Evolutionary conservation across 2,797 vertebrate species (phyloP).

Genomic region (Pseudochirops cupreus): DNA sequence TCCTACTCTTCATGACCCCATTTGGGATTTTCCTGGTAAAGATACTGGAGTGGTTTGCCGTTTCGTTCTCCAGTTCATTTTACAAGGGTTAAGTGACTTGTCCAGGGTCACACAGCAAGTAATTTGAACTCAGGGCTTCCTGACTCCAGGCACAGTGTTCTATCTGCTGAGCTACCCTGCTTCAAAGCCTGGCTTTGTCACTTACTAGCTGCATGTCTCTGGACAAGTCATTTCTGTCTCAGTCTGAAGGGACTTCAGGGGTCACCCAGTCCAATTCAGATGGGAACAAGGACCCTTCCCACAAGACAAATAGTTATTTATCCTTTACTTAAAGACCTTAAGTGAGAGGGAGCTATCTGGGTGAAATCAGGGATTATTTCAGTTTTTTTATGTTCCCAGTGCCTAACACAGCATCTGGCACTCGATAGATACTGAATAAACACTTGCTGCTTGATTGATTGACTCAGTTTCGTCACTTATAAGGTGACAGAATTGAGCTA

Average conservation of each 20-base stretch:
- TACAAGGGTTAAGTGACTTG: not conserved
- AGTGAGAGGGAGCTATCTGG: not conserved
- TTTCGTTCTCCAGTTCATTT: not conserved
- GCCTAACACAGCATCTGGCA: not conserved
- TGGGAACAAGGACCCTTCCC: not conserved
- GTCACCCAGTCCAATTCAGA: not conserved
- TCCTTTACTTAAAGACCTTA: not conserved
- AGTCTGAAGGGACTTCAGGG: not conserved
- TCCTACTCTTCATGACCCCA: not conserved
- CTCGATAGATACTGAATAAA: not conserved
- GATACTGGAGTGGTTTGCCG: too few species aligned
- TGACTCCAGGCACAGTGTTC: not conserved
- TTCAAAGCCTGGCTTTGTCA: not conserved
- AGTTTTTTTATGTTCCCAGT: not conserved
- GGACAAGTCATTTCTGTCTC: not conserved
- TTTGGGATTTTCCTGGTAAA: not conserved
- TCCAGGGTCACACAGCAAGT: not conserved
- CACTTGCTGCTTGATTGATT: not conserved
- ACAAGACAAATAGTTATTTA: not conserved
- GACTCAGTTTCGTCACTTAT: not conserved
- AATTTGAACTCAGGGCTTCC: not conserved
- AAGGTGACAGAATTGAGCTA: not conserved
- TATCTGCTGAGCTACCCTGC: not conserved
- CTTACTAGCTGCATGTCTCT: not conserved
- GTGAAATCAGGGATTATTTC: not conserved